phyloP scores from a whole-genome alignment of 2,888 invertebrate genomes.

The Hirudinaria manillensis region DNA sequence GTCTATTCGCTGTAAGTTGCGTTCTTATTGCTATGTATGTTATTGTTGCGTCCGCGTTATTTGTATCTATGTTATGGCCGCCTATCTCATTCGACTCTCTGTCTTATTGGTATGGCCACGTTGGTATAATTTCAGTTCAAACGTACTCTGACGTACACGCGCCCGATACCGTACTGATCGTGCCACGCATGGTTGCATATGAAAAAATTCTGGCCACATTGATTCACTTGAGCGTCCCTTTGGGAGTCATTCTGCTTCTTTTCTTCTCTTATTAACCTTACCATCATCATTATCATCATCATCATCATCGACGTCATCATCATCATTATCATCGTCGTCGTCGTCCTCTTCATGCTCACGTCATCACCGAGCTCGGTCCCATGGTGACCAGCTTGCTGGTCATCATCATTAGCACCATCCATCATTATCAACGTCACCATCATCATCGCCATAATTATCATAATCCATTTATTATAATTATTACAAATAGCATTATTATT shows the following conservation, averaged over 20 bases:
- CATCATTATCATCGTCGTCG: conserved; percentile 16
- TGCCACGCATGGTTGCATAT: neutral
- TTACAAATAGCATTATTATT: too few species aligned
- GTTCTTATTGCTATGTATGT: too few species aligned
- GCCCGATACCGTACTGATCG: too few species aligned
- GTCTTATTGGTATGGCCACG: too few species aligned
- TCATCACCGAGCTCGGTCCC: neutral
- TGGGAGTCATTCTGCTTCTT: conserved; percentile 10
- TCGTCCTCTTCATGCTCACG: conserved; percentile 8
- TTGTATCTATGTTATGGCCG: too few species aligned
- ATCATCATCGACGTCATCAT: conserved; percentile 13
- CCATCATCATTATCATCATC: neutral
- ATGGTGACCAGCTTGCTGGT: neutral
- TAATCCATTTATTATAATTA: too few species aligned
- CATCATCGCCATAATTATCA: conserved; percentile 9
- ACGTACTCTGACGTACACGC: too few species aligned
- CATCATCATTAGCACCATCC: conserved; percentile 8
- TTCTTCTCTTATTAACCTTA: conserved; percentile 7
- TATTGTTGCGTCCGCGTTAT: too few species aligned
- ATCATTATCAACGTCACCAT: conserved; percentile 4
- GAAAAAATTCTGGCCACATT: conserved; percentile 14
- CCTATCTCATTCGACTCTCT: too few species aligned
- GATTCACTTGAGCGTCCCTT: conserved; percentile 8
- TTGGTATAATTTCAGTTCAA: too few species aligned
- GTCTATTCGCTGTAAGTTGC: too few species aligned